A percentile compares a stretch with the other conserved stretches of the same genome.
These are phyloP conservation scores for Dryomyza anilis DNA, from an alignment of 2,888 invertebrate species.

Conservation along the genomic window DNA sequence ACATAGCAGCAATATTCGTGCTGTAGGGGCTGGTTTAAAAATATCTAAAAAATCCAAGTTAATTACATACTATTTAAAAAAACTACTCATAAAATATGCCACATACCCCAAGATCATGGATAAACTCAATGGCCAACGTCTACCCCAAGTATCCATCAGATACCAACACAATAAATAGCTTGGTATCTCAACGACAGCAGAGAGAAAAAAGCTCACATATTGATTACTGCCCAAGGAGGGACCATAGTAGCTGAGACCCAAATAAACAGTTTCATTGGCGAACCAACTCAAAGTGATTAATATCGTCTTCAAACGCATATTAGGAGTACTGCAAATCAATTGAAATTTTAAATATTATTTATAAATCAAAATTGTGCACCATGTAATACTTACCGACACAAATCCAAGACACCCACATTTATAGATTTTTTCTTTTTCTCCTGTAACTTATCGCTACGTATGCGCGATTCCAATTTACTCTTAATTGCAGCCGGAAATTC, in stretches of 20 bases:
- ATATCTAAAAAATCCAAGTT: no score
- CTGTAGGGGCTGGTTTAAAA: no score
- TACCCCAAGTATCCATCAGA: slow-evolving; percentile 85
- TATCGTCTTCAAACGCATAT: slow-evolving; percentile 85
- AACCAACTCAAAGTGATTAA: slow-evolving; percentile 90
- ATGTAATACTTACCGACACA: slow-evolving; percentile 54
- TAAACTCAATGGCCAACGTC: slow-evolving; percentile 86
- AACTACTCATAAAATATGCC: not conserved
- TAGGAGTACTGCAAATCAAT: slow-evolving; percentile 70
- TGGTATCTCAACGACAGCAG: slow-evolving; percentile 86
- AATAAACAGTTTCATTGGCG: slow-evolving; percentile 90
- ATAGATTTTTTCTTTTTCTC: slow-evolving; percentile 64
- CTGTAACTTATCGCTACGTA: slow-evolving; percentile 69
- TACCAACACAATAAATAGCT: slow-evolving; percentile 88
- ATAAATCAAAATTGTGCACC: not conserved
- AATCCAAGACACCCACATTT: slow-evolving; percentile 59
- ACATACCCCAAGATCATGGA: slow-evolving; percentile 83
- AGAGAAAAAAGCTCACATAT: slow-evolving; percentile 86
- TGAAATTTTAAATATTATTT: not conserved
- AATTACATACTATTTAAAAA: not conserved
- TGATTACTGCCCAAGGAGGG: slow-evolving; percentile 86
- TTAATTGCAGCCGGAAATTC: slow-evolving; percentile 76
- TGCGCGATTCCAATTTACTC: slow-evolving; percentile 73
- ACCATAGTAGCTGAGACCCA: slow-evolving; percentile 89
- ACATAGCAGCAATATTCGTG: no score